These are phyloP conservation scores for Aegypius monachus DNA, from an alignment of 2,113 vertebrate species.

Conservation along the genomic window DNA sequence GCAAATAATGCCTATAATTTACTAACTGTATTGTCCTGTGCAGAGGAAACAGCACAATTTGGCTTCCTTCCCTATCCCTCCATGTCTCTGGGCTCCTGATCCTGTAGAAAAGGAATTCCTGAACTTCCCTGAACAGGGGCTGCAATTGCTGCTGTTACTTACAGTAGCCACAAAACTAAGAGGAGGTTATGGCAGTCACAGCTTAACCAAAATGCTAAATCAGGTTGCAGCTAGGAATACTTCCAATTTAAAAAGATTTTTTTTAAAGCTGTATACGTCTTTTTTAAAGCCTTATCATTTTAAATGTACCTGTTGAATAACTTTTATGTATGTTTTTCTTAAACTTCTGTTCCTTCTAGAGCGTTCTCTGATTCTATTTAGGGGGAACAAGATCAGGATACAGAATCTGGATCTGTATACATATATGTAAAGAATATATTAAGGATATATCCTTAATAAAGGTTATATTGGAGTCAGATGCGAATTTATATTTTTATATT, in stretches of 20 bases:
- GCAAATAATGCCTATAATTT: neutral
- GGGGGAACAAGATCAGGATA: neutral
- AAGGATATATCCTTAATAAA: neutral
- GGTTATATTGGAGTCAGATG: neutral
- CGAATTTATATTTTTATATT: neutral
- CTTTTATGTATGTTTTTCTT: neutral
- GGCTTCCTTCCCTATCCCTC: neutral
- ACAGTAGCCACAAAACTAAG: neutral
- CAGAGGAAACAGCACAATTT: neutral
- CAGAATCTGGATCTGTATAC: neutral
- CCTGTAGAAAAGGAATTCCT: neutral
- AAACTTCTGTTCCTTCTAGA: neutral
- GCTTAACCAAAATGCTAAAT: neutral
- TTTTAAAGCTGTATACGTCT: neutral
- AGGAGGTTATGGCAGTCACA: neutral
- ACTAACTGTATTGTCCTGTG: neutral
- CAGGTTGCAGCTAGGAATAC: neutral
- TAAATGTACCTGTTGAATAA: neutral
- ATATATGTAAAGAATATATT: neutral
- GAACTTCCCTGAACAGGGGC: neutral
- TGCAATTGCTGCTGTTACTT: neutral
- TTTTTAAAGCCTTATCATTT: neutral
- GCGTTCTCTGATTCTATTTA: neutral
- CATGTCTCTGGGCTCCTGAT: neutral
- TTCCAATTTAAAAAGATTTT: neutral